Percentiles rank a stretch among this genome's conserved stretches.
Conservation (phyloP, 2,797 vertebrate genomes). For the Hypotaenidia philippensis region DNA sequence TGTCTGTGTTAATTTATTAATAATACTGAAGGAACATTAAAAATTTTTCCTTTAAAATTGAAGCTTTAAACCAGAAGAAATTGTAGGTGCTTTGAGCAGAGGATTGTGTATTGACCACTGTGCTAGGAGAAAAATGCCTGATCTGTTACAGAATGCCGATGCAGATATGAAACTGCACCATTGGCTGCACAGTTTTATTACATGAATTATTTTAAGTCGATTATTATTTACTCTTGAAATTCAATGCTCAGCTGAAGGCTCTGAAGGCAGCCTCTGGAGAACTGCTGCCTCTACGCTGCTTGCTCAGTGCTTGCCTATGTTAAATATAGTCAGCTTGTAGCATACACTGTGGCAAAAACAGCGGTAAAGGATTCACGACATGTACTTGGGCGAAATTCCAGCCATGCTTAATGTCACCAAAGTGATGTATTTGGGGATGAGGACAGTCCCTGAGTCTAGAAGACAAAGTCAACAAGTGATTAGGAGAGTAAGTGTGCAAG, state of each 20-base stretch:
- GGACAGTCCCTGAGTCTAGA: not conserved
- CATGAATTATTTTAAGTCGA: not conserved
- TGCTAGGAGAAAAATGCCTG: not conserved
- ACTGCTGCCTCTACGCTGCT: not conserved
- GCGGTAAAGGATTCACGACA: not conserved
- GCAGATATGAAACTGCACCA: not conserved
- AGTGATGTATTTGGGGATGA: not conserved
- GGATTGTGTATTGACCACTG: not conserved
- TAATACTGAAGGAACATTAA: not conserved
- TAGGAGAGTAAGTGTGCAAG: not conserved
- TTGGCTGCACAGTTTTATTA: not conserved
- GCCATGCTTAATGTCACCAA: not conserved
- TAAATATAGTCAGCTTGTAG: not conserved
- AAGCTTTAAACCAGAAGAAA: not conserved
- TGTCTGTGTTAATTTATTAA: not conserved
- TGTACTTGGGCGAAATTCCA: not conserved
- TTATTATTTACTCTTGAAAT: slow-evolving; percentile 18
- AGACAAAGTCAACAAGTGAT: not conserved
- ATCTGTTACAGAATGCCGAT: not conserved
- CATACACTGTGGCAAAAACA: not conserved
- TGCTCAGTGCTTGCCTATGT: not conserved
- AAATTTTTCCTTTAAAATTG: not conserved
- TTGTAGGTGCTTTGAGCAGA: not conserved
- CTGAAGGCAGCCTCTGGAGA: slow-evolving; percentile 5
- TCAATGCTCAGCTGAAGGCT: not conserved